Base-by-base conservation (phyloP, 2,797 vertebrate genomes). In the Sandelia bainsii region DNA sequence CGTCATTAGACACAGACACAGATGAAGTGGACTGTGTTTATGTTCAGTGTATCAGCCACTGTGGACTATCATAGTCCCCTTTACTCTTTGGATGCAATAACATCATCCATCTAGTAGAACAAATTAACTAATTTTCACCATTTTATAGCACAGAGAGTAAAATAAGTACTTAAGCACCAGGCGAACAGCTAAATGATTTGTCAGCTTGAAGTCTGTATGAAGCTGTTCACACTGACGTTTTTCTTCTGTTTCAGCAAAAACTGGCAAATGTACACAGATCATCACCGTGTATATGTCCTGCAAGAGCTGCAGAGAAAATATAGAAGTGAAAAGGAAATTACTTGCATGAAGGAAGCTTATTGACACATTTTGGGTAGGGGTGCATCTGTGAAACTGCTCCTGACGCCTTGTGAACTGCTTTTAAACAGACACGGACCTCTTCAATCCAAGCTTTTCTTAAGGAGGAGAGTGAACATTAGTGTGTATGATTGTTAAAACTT, bases 21-120 rank as follows among this genome's bases (percentile, higher is more conserved):
- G 87, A 91, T 87, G 80, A 91, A 93, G 89, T 83, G 86, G 80
- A 84, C 77, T 90, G 88, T 87, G 79, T 89, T 92, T 89, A 91
- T 89, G 84, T 90, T 86, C 79, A 77, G 79, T 89, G 83, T 87
- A 64, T 88, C 82, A 85, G 81, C 48, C 60, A 61, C 50, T 56
- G 69, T 67, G 72, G 72, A 72, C 68, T 60, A 40, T 56, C 86
- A 69, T 69, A 60, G 69, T 44, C 69, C 58, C 46, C 39, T 69
- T 77, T 74, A 64, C 60, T 75, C 65, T 61, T 20, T 75, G 53
- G 63, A 56, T 81, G 57, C 64, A 81, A 46, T 82, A 75, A 77
- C 57, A 73, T 65, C 70, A 62, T 82, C 45, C 42, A 48, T 80
- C 62, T 74, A 34, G 34, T 75, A 50, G 11, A 71, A 39, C 57